Base-by-base conservation (phyloP, 2,888 invertebrate species). In the Aphidius colemani region DNA sequence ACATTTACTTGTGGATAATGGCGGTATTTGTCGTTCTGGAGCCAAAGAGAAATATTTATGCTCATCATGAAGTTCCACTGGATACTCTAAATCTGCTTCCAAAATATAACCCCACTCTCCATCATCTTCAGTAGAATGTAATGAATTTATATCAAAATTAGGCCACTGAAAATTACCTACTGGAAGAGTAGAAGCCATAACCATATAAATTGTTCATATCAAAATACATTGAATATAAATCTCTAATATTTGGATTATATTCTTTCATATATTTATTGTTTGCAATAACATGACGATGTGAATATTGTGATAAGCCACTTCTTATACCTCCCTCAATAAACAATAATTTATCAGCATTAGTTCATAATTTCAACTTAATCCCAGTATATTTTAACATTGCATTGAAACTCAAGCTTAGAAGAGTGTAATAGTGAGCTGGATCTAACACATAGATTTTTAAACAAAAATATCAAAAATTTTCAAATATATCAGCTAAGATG, bases 401-500 rank as follows among this genome's bases (percentile, higher is more conserved):
- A 30, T 67, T 67, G 61, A 62, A 69, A 3, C 68, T 53, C 6
- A 68, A 63, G 0, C 68, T 68, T 7, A 67, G 68, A 7, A 63
- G 44, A 7, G 68, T 70, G 51, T 61, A 69, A 53, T 70, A 70
- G 11, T 68, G 61, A 2, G 67, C 63, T 6, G 77, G 74, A 69
- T 79, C 80, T 6, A 80, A 62, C 2, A 63, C 62, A 60, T 82
- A 80, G 6, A 71, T 71, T 39, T 64, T 11, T 7, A 73, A 45
- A 57, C 75, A 75, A 1, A 65, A 69, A 7, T 65, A 13, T 8
- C 79, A 51, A 68, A 80, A 82, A 63, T 79, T 74, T 68, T 82
- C 81, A 66, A 81, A 80, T 7, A 81, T 69, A 58, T 81, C 81
- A 3, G 74, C 71, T 41, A 79, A 63, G 6, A 81, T 64, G 9